Evolutionary conservation across 2,888 invertebrate species (phyloP), one percentile per base, ranked within the genome.

Genomic region (Synanthedon andrenaeformis): DNA sequence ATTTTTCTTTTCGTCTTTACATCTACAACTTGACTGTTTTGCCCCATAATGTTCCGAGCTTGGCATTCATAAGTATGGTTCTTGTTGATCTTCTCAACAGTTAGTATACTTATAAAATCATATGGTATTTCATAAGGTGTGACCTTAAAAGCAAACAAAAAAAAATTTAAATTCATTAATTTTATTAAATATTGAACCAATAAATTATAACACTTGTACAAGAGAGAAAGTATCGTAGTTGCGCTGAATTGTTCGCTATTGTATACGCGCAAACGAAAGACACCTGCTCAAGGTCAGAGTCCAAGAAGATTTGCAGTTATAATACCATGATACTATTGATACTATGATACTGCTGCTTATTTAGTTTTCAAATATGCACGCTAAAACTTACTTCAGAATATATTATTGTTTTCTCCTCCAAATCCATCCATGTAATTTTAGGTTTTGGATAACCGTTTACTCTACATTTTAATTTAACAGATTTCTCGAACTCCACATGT

Each of bases 391-490:
- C 60, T 54, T 51, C 54, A 12, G 53, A 52, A 4, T 28, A 23
- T 19, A 56, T 23, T 3, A 17, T 14, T 5, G 13, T 17, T 14
- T 56, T 57, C 4, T 35, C 23, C 11, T 49, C 51, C 45, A 12
- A 6, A 51, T 58, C 55, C 49, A 52, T 28, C 61, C 61, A 61
- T 53, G 10, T 48, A 41, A 58, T 56, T 10, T 55, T 49, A 8
- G 61, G 58, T 52, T 51, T 42, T 11, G 61, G 59, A n/a, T 45
- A 53, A 23, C 56, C 59, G 19, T 28, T 35, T 17, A 58, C 51
- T 35, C 35, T 53, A 52, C 61, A 61, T 28, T 57, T 56, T 41
- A 61, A 19, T 10, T 54, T 42, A 41, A 58, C 12, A 8, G 51
- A 11, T 3, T 51, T 17, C 42, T 55, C 55, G n/a, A 51, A 55